These are phyloP conservation scores for Stenopsyche tienmushanensis DNA, from an alignment of 1,140 invertebrate genomes.

Conservation along the genomic window DNA sequence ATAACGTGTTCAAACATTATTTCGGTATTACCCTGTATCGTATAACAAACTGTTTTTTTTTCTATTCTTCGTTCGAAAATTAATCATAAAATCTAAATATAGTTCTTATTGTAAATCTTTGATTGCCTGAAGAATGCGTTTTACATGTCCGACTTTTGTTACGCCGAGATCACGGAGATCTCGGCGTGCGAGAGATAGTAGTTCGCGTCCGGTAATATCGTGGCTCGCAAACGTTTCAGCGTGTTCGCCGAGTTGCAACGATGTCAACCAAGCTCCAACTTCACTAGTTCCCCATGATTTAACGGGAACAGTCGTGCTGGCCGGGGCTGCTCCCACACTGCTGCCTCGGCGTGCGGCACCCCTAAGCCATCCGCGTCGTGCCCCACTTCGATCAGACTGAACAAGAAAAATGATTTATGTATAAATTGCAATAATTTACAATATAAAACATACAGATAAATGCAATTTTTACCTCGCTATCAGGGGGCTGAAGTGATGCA, in stretches of 20 bases:
- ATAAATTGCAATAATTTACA: no score
- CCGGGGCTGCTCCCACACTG: constrained; percentile 37
- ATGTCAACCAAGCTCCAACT: constrained; percentile 83
- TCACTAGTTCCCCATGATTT: constrained; percentile 70
- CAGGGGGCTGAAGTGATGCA: constrained; percentile 36
- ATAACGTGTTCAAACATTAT: no score
- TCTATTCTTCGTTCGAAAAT: no score
- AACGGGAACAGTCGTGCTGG: no score
- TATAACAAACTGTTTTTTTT: no score
- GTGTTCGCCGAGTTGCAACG: constrained; percentile 86
- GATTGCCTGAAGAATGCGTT: constrained; percentile 89
- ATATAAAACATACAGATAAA: not conserved
- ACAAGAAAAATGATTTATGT: not conserved
- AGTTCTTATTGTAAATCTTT: constrained; percentile 77
- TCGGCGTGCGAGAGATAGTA: constrained; percentile 80
- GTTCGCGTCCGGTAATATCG: constrained; percentile 88
- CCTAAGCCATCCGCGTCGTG: constrained; percentile 32
- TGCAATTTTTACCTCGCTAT: constrained; percentile 33
- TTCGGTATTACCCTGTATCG: no score
- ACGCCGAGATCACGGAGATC: constrained; percentile 89
- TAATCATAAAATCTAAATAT: no score
- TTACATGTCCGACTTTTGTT: constrained; percentile 92
- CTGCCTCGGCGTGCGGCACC: constrained; percentile 21
- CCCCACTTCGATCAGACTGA: constrained; percentile 25
- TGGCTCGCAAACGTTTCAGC: constrained; percentile 81